Evolutionary conservation across 2,888 invertebrate genomes (phyloP), one percentile per base, ranked within the genome.

Genomic region (Aproaerema taeniolella): DNA sequence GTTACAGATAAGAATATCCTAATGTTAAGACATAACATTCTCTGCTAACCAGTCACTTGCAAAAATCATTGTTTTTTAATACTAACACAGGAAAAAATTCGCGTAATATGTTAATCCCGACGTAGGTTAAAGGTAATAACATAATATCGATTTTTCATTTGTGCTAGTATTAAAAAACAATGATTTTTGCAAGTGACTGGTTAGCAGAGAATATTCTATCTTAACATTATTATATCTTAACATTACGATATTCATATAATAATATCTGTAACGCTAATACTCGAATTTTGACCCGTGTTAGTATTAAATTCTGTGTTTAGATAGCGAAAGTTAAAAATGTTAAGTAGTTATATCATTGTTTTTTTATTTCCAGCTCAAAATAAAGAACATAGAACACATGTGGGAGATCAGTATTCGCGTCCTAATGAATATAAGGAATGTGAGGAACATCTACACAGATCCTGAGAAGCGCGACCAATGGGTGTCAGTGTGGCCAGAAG

Each of bases 361-460:
- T 31, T 42, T 25, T 37, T 39, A 34, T 8, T 47, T 50, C 43
- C 65, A 92, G 87, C 86, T 91, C 0, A 88, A 90, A 50, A 85
- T 93, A 40, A 85, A 89, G 42, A 88, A 90, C 49, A 83, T 93
- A 63, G 89, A 90, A 50, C 89, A 90, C 68, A 89, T 90, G 46
- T 83, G 91, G 65, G 91, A 92, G 56, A 82, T 91, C 29, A 88
- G 91, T 10, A 63, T 88, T 0, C 70, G 90, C 16, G 82, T 89
- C 11, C 80, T 93, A 43, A 63, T 91, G 49, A 87, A 87, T 39
- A 88, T 93, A 52, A 85, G 90, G 45, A 89, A 91, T 41, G 87
- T 92, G 2, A 88, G 89, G 35, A 90, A 90, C 40, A 88, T 91
- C 35, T 93, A 89, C 63, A 89, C 90, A 14, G 88, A 90, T 46